Evolutionary conservation across 2,797 vertebrate genomes (phyloP), one percentile per base, ranked within the genome.

Genomic region (Scomberomorus guttatus): DNA sequence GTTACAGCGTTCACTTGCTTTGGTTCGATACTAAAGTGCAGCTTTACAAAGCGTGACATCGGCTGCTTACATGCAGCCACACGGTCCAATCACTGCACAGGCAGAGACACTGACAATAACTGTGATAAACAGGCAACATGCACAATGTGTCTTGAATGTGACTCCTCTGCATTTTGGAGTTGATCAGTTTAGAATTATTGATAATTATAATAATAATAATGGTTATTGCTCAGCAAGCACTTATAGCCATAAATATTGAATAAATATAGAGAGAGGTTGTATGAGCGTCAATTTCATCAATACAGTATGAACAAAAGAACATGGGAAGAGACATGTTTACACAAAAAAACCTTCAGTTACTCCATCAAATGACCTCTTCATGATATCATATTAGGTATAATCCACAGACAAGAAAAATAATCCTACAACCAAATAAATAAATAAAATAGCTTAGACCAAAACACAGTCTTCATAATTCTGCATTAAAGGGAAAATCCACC

Each of bases 21-120:
- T 92, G 92, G 89, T 89, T 94, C 48, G 32, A 80, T 61, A 79
- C 78, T 87, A 89, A 92, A 89, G 82, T 88, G 85, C 86, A 81
- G 76, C 65, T 75, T 77, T 70, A 54, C 52, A 71, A 78, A 80
- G 73, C 56, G 20, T 54, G 52, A 75, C 57, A 29, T 46, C 2
- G 58, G 72, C 75, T 59, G 54, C 20, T 4, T 3, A 22, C 37
- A 13, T 0, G 32, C 10, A 73, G 61, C 24, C n/a, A 58, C 66
- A 37, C 17, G 12, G 29, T 81, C 68, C 67, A 66, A 73, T 72
- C 34, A 34, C 68, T 72, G 55, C 68, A 76, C 72, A 67, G 32
- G 39, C 14, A 74, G 42, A 74, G 10, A 72, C n/a, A 39, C 25
- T 4, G 44, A 83, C 56, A 0, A 2, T 2, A 2, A 61, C 14